Evolutionary conservation across 2,888 invertebrate species (phyloP).

Genomic region (Lysandra coridon): DNA sequence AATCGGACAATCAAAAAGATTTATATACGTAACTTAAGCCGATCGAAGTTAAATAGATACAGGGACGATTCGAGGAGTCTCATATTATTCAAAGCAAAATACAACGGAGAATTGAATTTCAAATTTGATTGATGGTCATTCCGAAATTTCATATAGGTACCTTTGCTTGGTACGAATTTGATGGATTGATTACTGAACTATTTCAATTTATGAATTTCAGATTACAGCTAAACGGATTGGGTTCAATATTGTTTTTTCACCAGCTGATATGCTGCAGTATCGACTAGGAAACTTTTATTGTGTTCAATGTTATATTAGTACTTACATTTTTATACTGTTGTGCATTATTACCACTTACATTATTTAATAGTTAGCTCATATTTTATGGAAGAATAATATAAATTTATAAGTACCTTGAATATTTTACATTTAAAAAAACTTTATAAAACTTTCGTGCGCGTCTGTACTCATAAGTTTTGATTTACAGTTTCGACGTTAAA

Average conservation of each 20-base stretch:
- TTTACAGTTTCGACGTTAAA: background rate
- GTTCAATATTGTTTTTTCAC: slow-evolving; percentile 12
- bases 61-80: slow-evolving; percentile 14
- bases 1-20: background rate
- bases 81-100: slow-evolving; percentile 18
- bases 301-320: background rate
- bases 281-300: background rate
- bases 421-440: background rate
- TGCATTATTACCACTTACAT: background rate
- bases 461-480: slow-evolving; percentile 6
- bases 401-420: no score
- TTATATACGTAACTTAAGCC: background rate
- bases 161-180: slow-evolving; percentile 22
- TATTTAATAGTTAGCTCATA: no score
- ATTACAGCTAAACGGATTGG: background rate
- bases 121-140: slow-evolving; percentile 18
- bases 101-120: slow-evolving; percentile 10
- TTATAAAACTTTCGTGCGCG: background rate
- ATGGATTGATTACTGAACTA: slow-evolving; percentile 21
- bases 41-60: slow-evolving; percentile 12
- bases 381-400: no score
- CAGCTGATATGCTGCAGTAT: background rate
- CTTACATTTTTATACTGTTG: background rate
- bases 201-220: slow-evolving; percentile 21
- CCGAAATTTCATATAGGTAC: slow-evolving; percentile 5